Base-by-base conservation (phyloP, 2,797 vertebrate species). In the Onychomys torridus region DNA sequence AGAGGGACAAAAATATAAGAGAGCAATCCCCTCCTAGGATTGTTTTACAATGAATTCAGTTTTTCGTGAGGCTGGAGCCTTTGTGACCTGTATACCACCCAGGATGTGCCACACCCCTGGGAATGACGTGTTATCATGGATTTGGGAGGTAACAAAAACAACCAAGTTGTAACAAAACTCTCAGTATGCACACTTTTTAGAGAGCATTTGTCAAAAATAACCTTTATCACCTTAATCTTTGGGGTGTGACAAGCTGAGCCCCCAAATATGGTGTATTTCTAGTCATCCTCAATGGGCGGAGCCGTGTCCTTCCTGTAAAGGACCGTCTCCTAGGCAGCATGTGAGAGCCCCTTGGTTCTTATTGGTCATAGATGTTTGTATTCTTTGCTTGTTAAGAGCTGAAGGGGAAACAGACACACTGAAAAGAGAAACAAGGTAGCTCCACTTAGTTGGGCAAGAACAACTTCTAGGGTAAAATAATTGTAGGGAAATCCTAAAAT, bases 101-200 rank as follows among this genome's bases (percentile, higher is more conserved):
- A 32, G 6, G 14, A 43, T 0, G 21, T 73, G n/a, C 9, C 89
- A 63, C 19, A 2, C 27, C n/a, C 11, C 21, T 75, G n/a, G 5
- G 5, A 11, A 43, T 75, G 75, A 63, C 52, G 13, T 29, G 46
- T 82, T 57, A 43, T 10, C 11, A 37, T 17, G 40, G 61, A 25
- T 85, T 91, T 69, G 46, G 5, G 49, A 59, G 32, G 21, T 8
- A 34, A 49, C 23, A 81, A 59, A 69, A 81, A 37, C 2, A 81
- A 43, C 14, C 52, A 93, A 52, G 49, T 10, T 27, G 79, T 16
- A 57, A 5, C n/a, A 83, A 88, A 92, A 92, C 49, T 25, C n/a
- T 91, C 85, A 67, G 90, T 76, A 67, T 14, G 32, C 46, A 96
- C 75, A 55, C 81, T 89, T 89, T 81, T 95, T 86, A 69, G 29